Evolutionary conservation across 1,140 invertebrate genomes (phyloP).

Genomic region (Drosophila arizonae): DNA sequence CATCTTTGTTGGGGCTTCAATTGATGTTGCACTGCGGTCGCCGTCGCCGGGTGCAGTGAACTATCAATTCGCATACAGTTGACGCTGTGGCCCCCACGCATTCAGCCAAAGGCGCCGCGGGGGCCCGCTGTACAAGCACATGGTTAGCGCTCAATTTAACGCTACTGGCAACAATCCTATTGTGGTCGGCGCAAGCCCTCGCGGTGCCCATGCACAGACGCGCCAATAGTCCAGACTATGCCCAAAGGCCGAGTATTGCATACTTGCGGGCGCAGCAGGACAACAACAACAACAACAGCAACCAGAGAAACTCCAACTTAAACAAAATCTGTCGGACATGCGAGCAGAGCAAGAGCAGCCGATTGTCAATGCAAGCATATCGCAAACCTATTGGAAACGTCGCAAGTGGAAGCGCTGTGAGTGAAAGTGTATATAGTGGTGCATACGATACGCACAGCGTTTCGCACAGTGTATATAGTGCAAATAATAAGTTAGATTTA

Average conservation of each 20-base stretch:
- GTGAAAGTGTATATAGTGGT: conserved; percentile 63
- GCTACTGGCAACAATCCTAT: conserved; percentile 60
- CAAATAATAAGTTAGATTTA: conserved; percentile 79
- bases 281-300: conserved; percentile 8
- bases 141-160: conserved; percentile 58
- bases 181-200: conserved; percentile 76
- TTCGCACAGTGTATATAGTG: conserved; percentile 80
- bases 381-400: conserved; percentile 11
- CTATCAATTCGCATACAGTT: conserved; percentile 67
- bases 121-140: conserved; percentile 77
- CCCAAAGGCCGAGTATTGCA: conserved; percentile 38
- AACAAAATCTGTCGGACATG: conserved; percentile 56
- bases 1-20: conserved; percentile 5
- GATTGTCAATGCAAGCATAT: conserved; percentile 45
- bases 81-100: conserved; percentile 82
- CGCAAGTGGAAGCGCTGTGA: conserved; percentile 37
- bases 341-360: conserved; percentile 42
- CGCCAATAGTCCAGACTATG: conserved; percentile 21
- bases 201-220: conserved; percentile 74
- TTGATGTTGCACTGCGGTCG: conserved; percentile 8
- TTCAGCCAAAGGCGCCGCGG: conserved; percentile 82
- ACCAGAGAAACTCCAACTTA: background rate
- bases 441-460: conserved; percentile 34
- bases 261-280: conserved; percentile 53
- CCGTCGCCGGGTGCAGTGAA: conserved; percentile 45